Conservation (phyloP, 2,888 invertebrate genomes). For the Callimorpha dominula region DNA sequence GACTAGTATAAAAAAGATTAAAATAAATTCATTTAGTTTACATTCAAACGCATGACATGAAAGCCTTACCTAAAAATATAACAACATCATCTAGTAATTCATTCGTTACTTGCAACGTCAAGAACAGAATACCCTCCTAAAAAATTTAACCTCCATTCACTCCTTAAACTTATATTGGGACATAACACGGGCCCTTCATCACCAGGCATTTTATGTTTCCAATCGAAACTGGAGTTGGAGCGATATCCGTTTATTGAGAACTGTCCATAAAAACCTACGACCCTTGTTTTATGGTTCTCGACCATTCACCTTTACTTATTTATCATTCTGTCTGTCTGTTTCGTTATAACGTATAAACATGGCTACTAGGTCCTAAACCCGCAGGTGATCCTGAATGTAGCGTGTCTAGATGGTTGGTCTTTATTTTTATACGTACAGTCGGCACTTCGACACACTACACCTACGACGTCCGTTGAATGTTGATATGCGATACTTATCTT, state of each 20-base stretch:
- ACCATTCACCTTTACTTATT: constrained; percentile 3
- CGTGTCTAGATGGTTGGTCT: no score
- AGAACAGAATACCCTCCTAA: background rate
- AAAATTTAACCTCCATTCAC: background rate
- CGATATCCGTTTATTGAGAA: constrained; percentile 46
- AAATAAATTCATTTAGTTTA: no score
- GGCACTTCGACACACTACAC: no score
- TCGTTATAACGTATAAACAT: background rate
- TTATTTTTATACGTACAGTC: no score
- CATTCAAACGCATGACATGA: no score
- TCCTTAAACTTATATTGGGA: constrained; percentile 11
- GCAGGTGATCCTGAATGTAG: no score
- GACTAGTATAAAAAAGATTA: no score
- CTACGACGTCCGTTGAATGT: no score
- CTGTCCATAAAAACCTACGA: constrained; percentile 47
- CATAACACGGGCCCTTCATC: constrained; percentile 25
- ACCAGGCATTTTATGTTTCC: constrained; percentile 46
- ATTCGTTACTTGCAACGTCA: background rate
- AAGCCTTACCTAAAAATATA: no score
- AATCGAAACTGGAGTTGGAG: constrained; percentile 39
- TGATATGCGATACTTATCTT: no score
- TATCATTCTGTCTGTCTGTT: constrained; percentile 4
- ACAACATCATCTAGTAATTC: background rate
- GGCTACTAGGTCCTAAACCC: no score
- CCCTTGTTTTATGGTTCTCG: constrained; percentile 34